Evolutionary conservation across 2,113 vertebrate genomes (phyloP), one percentile per base, ranked within the genome.

Genomic region (Vidua chalybeata): DNA sequence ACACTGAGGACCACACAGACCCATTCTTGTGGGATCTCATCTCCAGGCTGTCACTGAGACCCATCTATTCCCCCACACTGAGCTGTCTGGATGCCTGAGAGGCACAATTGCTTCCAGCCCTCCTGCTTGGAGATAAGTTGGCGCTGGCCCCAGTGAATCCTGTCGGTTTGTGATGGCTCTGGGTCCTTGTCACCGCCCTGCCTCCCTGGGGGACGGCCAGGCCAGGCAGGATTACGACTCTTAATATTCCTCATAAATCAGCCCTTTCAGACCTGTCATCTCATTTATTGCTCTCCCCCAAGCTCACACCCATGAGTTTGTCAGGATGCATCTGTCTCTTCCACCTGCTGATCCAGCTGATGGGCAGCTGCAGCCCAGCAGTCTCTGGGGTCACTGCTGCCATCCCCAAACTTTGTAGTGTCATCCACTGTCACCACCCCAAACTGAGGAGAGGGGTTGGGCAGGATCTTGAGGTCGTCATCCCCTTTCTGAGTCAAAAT

Each of bases 201-300:
- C 43, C 48, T 85, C 87, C 80, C 92, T 71, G 77, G 31, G 69
- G 92, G 75, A 66, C 49, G 48, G 81, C 92, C 22, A 13, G 88
- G 81, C 81, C 74, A 84, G 93, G 72, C 83, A 91, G 87, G 77
- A 94, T 96, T 96, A 87, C 1, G 1, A 83, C 94, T 96, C 82
- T 81, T 91, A 93, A 93, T 93, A 94, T 93, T 87, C 46, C 88
- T 95, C 72, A 6, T 93, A 96, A 91, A 95, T 96, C 94, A 96
- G 43, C 64, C 64, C 82, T 77, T 84, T 93, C 90, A 91, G 94
- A 76, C 56, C 68, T 83, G 88, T 95, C 90, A 81, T 80, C 92
- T 85, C 78, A 76, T 93, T 94, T 92, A 90, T 87, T 71, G 88
- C 94, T 95, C 77, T 94, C 58, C 62, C 84, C 61, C 5, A 10